phyloP scores from a whole-genome alignment of 2,113 vertebrate species.

The Gambusia affinis region DNA sequence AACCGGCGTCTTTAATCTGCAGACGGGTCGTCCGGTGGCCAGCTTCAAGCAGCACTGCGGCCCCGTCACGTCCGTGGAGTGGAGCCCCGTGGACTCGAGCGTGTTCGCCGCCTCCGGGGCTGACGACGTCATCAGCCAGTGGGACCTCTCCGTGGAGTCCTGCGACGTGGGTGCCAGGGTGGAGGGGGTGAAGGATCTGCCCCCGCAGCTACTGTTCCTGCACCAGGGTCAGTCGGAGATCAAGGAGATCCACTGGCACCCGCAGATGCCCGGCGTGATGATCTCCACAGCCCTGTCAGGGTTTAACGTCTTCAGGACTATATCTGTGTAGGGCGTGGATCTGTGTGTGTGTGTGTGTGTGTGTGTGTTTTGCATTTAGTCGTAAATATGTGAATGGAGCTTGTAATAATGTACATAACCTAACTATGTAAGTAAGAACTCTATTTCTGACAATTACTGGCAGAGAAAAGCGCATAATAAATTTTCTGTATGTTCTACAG shows the following conservation, averaged over 20 bases:
- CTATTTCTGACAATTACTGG: conserved; percentile 28
- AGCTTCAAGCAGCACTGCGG: conserved; percentile 92
- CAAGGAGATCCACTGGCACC: conserved; percentile 94
- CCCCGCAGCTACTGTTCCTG: conserved; percentile 89
- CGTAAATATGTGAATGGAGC: background rate
- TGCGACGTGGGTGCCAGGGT: conserved; percentile 77
- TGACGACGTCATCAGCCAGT: conserved; percentile 89
- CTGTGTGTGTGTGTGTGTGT: conserved; percentile 56
- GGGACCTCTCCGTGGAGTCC: conserved; percentile 91
- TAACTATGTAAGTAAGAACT: conserved; percentile 21
- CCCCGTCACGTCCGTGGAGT: conserved; percentile 90
- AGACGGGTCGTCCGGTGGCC: conserved; percentile 85
- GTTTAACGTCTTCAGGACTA: conserved; percentile 90
- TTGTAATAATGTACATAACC: conserved; percentile 61
- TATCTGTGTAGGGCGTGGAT: conserved; percentile 79
- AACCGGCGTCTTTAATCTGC: background rate
- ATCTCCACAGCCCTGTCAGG: conserved; percentile 88
- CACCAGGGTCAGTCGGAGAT: conserved; percentile 92
- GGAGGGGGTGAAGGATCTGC: conserved; percentile 79
- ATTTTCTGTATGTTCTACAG: conserved; percentile 41
- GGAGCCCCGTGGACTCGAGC: conserved; percentile 87
- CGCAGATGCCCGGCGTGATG: conserved; percentile 84
- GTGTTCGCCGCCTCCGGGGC: conserved; percentile 88
- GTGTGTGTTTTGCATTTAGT: conserved; percentile 6
- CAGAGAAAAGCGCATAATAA: background rate